Conservation (phyloP, 2,888 invertebrate genomes). For the Pyrochroa serraticornis region DNA sequence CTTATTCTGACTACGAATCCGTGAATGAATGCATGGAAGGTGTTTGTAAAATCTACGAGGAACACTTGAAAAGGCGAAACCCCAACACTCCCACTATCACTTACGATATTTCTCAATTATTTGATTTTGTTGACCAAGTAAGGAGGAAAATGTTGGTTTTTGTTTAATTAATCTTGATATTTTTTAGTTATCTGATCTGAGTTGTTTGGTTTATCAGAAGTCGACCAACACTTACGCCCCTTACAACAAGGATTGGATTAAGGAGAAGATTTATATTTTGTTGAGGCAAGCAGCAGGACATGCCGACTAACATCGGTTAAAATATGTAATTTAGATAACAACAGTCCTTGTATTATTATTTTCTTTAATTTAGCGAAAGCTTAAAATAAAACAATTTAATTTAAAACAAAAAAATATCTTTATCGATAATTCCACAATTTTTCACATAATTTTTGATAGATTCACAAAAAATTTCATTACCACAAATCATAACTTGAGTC, state of each 20-base stretch:
- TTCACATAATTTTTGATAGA: constrained; percentile 55
- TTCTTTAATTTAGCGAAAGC: constrained; percentile 1
- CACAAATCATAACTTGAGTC: constrained; percentile 67
- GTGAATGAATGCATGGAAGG: constrained; percentile 98
- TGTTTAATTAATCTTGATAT: neutral
- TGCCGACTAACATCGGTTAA: constrained; percentile 24
- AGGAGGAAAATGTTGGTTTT: constrained; percentile 25
- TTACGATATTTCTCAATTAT: constrained; percentile 96
- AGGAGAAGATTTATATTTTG: constrained; percentile 96
- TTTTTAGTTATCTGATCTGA: constrained; percentile 83
- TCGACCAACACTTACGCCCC: constrained; percentile 95
- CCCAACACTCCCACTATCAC: constrained; percentile 97
- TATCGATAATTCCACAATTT: constrained; percentile 44
- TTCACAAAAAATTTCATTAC: constrained; percentile 64
- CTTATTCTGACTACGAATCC: constrained; percentile 98
- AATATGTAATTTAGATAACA: neutral
- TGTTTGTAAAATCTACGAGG: constrained; percentile 98
- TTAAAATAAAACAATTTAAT: constrained; percentile 9
- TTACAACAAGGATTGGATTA: constrained; percentile 99
- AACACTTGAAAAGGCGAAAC: constrained; percentile 93
- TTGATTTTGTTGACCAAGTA: constrained; percentile 95
- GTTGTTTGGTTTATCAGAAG: constrained; percentile 95
- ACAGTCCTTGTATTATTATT: constrained; percentile 3
- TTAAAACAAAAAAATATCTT: constrained; percentile 57
- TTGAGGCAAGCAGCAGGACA: constrained; percentile 86